Base-by-base conservation (phyloP, 2,113 vertebrate species). In the Cyprinodon tularosa region DNA sequence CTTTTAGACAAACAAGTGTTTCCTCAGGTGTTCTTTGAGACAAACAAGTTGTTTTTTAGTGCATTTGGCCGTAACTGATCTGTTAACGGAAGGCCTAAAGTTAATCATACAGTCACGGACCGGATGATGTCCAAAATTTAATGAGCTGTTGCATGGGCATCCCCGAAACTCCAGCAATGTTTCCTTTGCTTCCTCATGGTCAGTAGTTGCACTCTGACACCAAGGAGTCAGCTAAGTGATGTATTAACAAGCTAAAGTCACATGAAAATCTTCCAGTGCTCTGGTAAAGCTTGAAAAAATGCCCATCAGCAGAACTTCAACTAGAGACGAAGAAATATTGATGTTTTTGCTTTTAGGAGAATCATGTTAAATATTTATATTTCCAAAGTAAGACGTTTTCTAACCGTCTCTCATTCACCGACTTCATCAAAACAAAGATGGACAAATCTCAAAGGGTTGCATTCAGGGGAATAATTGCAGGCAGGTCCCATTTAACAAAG, bases 401-500 rank as follows among this genome's bases (percentile, higher is more conserved):
- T 5, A 48, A 36, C 12, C 17, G 45, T 68, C 4, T 50, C 45
- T 20, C 13, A 37, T 22, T 22, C 40, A n/a, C 8, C 3, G 9
- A 62, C 44, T 37, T 68, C 44, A 86, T 68, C 62, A 53, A 78
- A 80, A 70, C 60, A 86, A 12, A 62, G 20, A 68, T 17, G 22
- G 68, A 40, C 11, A 53, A 61, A 81, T 81, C 72, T 86, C 80
- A 92, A 89, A 91, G 88, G 86, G 80, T 50, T 37, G 71, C 80
- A 87, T 76, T 88, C 77, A 91, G 64, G 10, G n/a, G 42, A 76
- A 71, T 87, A 86, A 89, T 79, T 79, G 65, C 68, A 70, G 74
- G 71, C 78, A 84, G 82, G 76, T 88, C 82, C 79, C 78, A 50
- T 57, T 84, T 72, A 81, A 90, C 75, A 91, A 88, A 86, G 82